A percentile compares a stretch with the other conserved stretches of the same genome.
Conservation (phyloP, 1,140 invertebrate species). For the Vanessa tameamea region DNA sequence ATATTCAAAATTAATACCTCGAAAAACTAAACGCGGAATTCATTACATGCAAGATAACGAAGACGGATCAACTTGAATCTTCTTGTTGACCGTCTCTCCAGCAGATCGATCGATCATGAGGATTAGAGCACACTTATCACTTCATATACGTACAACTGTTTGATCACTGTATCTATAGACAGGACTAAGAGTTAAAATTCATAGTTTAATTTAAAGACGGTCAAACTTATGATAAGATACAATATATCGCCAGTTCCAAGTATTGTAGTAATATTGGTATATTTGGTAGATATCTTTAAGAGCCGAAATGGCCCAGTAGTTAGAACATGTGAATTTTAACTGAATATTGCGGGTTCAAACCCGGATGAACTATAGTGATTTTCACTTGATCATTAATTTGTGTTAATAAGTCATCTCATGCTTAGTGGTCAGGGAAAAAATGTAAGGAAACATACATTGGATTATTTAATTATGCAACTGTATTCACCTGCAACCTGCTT, state of each 20-base stretch:
- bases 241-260: background rate
- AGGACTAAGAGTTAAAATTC: constrained; percentile 14
- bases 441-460: no score
- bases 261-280: no score
- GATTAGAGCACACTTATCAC: constrained; percentile 23
- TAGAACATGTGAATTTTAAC: no score
- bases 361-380: no score
- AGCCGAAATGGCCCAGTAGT: no score
- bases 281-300: no score
- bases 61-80: constrained; percentile 8
- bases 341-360: no score
- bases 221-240: constrained; percentile 6
- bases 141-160: constrained; percentile 21
- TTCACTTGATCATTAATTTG: no score
- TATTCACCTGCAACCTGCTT: no score
- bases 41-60: constrained; percentile 9
- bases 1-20: background rate
- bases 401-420: no score
- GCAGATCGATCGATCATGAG: constrained; percentile 19
- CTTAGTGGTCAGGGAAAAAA: no score
- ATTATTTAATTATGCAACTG: no score
- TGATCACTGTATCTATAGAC: constrained; percentile 7
- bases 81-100: constrained; percentile 11
- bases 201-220: constrained; percentile 6
- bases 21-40: background rate